phyloP scores from a whole-genome alignment of 2,797 vertebrate species.

The Telmatherina bonti region DNA sequence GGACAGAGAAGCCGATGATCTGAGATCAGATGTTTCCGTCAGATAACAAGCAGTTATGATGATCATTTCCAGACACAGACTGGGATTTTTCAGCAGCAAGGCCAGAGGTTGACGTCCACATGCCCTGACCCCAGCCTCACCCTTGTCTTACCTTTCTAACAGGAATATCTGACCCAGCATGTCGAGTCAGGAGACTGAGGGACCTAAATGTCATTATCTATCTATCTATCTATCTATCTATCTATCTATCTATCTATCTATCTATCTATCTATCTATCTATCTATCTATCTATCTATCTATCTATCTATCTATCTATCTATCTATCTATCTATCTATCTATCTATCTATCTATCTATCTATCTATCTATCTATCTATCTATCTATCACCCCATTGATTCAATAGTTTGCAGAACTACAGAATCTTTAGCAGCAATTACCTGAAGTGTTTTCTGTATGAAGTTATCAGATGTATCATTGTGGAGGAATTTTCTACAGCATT shows the following conservation, averaged over 20 bases:
- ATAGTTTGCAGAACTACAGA: slow-evolving; percentile 55
- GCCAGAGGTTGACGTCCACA: slow-evolving; percentile 58
- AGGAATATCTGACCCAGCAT: slow-evolving; percentile 22
- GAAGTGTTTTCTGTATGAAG: too few species aligned
- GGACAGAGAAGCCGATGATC: slow-evolving; percentile 52
- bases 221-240: slow-evolving; percentile 1
- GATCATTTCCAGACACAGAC: slow-evolving; percentile 74
- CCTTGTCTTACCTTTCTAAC: slow-evolving; percentile 36
- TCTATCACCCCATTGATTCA: slow-evolving; percentile 54
- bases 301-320: slow-evolving; percentile 48
- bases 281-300: slow-evolving; percentile 39
- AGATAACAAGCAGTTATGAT: slow-evolving; percentile 73
- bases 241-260: slow-evolving; percentile 2
- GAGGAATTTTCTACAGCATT: too few species aligned
- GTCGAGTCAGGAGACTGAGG: slow-evolving; percentile 71
- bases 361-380: slow-evolving; percentile 56
- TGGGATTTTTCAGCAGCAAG: slow-evolving; percentile 28
- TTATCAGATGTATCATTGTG: too few species aligned
- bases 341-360: slow-evolving; percentile 61
- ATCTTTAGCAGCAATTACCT: not conserved
- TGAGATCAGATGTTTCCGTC: slow-evolving; percentile 81
- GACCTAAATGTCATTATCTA: too few species aligned
- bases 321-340: slow-evolving; percentile 45
- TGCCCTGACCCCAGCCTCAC: slow-evolving; percentile 49
- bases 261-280: slow-evolving; percentile 2